Conservation (phyloP, 2,888 invertebrate species). For the Caenorhabditis panamensis region DNA sequence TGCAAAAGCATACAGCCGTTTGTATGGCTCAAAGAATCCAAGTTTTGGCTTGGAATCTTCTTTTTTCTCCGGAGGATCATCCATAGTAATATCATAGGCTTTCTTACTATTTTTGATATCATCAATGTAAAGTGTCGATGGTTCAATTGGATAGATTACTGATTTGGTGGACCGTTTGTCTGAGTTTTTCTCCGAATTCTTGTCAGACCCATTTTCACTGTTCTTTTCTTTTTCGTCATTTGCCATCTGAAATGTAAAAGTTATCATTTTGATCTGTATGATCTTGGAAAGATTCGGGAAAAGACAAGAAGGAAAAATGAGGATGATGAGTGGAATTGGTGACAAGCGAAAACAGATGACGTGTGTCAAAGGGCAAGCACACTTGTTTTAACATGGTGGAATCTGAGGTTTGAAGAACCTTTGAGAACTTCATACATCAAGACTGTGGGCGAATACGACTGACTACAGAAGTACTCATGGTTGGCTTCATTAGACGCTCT, state of each 20-base stretch:
- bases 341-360: too few species aligned
- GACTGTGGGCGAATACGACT: background rate
- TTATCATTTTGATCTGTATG: too few species aligned
- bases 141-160: conserved; percentile 65
- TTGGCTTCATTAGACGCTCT: conserved; percentile 36
- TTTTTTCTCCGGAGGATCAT: conserved; percentile 34
- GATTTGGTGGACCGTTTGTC: conserved; percentile 48
- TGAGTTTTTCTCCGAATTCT: background rate
- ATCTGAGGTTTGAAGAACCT: too few species aligned
- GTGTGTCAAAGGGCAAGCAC: too few species aligned
- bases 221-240: conserved; percentile 45
- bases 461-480: conserved; percentile 3
- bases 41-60: conserved; percentile 22
- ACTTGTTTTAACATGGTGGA: too few species aligned
- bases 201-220: conserved; percentile 11
- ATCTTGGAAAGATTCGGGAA: background rate
- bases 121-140: conserved; percentile 63
- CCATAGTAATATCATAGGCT: conserved; percentile 58
- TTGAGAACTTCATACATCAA: conserved; percentile 39
- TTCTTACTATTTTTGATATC: conserved; percentile 67
- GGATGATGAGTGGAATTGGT: too few species aligned
- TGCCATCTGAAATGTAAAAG: conserved; percentile 43
- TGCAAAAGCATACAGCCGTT: conserved; percentile 68
- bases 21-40: conserved; percentile 62
- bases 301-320: background rate